Conservation (phyloP, 2,797 vertebrate genomes). For the Gymnothorax reevesii region DNA sequence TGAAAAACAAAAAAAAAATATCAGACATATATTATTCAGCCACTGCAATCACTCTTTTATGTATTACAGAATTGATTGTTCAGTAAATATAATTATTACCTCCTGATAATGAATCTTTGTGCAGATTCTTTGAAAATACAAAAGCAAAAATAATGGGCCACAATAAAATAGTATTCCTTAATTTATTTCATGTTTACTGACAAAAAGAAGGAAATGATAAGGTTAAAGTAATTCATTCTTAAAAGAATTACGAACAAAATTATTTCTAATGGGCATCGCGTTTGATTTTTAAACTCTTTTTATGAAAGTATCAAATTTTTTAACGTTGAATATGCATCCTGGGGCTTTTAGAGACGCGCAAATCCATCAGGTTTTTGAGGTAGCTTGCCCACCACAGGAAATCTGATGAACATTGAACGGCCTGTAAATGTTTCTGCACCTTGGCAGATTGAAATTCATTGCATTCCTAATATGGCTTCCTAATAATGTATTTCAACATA, state of each 20-base stretch:
- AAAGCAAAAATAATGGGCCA: background rate
- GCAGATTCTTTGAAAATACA: conserved; percentile 17
- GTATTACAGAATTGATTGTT: conserved; percentile 6
- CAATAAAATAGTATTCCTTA: conserved; percentile 17
- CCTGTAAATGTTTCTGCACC: background rate
- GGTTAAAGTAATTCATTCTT: background rate
- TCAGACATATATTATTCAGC: conserved; percentile 1
- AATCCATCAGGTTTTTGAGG: conserved; percentile 10
- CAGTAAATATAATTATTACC: conserved; percentile 2
- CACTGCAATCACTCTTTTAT: background rate
- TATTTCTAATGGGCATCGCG: conserved; percentile 6
- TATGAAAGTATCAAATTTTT: background rate
- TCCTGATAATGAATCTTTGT: conserved; percentile 6
- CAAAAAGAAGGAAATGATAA: conserved; percentile 23
- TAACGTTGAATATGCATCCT: background rate
- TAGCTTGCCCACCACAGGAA: background rate
- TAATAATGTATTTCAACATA: background rate
- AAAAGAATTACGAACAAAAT: background rate
- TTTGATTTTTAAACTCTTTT: background rate
- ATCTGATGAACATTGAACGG: background rate
- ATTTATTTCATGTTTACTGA: conserved; percentile 24
- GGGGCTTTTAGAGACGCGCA: background rate
- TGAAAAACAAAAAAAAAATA: background rate
- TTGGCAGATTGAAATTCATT: background rate
- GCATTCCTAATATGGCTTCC: background rate